Percentiles rank a stretch among this genome's conserved stretches.
Evolutionary conservation across 2,888 invertebrate genomes (phyloP).

Genomic region (Drosophila conformis): DNA sequence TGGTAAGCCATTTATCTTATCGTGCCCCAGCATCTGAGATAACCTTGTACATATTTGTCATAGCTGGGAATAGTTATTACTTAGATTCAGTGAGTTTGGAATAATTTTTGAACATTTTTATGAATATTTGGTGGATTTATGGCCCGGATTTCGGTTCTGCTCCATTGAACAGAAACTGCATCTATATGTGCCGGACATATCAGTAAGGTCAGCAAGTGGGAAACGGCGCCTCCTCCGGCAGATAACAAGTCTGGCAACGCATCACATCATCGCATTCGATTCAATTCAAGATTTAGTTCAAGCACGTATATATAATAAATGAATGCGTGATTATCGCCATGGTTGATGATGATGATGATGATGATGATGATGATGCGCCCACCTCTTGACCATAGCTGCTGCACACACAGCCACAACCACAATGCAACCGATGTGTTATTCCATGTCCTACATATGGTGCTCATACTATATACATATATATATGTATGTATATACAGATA

Average conservation of each 20-base stretch:
- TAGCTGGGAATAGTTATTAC: neutral
- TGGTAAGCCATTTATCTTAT: constrained; percentile 25
- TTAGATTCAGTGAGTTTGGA: neutral
- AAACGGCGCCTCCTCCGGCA: neutral
- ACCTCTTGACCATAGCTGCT: constrained; percentile 17
- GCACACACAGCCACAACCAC: neutral
- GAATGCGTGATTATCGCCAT: constrained; percentile 38
- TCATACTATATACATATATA: constrained; percentile 12
- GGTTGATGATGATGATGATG: neutral
- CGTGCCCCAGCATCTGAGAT: constrained; percentile 12
- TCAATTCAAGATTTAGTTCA: constrained; percentile 65
- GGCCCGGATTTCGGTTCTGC: neutral
- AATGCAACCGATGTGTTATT: constrained; percentile 26
- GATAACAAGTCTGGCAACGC: constrained; percentile 32
- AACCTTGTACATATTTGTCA: constrained; percentile 27
- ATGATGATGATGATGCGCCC: constrained; percentile 14
- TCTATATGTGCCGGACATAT: constrained; percentile 7
- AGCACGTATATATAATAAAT: constrained; percentile 31
- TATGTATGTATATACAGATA: neutral
- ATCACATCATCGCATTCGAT: constrained; percentile 33
- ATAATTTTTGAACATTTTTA: neutral
- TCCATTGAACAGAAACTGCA: neutral
- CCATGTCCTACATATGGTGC: constrained; percentile 40
- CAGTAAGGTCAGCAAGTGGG: constrained; percentile 43
- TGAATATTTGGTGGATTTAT: constrained; percentile 12